phyloP scores from a whole-genome alignment of 2,113 vertebrate species.

The Sinocyclocheilus grahami region DNA sequence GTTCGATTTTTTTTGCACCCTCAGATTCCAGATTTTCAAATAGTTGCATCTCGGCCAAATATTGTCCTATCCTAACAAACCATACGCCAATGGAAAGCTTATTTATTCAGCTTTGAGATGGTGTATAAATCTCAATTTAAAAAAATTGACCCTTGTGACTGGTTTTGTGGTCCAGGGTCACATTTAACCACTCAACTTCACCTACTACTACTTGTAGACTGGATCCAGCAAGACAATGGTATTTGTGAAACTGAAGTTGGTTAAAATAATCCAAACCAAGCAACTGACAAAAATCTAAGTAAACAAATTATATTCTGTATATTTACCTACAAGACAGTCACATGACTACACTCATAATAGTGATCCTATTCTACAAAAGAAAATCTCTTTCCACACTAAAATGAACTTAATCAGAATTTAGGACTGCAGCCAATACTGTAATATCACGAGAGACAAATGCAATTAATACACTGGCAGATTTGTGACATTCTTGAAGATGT shows the following conservation, averaged over 20 bases:
- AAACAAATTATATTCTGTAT: background rate
- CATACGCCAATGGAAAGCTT: no score
- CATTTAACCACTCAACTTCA: background rate
- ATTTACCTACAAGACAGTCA: background rate
- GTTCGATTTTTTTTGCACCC: no score
- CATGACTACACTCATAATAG: background rate
- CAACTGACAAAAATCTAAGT: background rate
- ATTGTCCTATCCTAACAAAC: no score
- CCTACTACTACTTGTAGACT: background rate
- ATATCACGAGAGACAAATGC: slow-evolving; percentile 38
- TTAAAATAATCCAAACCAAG: background rate
- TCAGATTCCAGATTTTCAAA: no score
- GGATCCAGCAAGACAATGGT: background rate
- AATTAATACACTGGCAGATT: slow-evolving; percentile 56
- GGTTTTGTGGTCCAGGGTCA: no score
- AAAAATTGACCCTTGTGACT: no score
- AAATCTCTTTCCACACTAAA: background rate
- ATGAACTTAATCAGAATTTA: slow-evolving; percentile 28
- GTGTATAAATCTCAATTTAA: no score
- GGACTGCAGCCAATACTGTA: slow-evolving; percentile 23
- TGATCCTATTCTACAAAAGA: background rate
- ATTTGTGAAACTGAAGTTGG: background rate
- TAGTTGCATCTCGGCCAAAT: no score
- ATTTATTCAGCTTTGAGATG: no score
- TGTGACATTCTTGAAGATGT: slow-evolving; percentile 37